Evolutionary conservation across 2,797 vertebrate species (phyloP).

Genomic region (Pipistrellus nathusii): DNA sequence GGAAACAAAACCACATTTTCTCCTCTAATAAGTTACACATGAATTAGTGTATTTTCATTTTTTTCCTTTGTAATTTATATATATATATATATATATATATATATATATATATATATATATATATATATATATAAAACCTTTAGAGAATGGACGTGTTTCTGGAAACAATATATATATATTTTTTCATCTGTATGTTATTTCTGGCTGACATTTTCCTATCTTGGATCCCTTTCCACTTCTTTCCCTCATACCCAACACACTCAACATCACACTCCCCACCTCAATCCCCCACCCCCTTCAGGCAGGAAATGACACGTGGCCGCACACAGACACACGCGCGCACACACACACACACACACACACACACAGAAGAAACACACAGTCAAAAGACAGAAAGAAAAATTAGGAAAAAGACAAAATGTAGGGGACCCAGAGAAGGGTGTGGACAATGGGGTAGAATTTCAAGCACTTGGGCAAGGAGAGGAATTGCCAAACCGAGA

Average conservation of each 20-base stretch:
- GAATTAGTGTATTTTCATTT: neutral
- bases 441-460: neutral
- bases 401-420: neutral
- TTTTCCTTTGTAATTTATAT: neutral
- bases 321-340: too few relatives aligned
- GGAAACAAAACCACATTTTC: neutral
- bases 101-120: neutral
- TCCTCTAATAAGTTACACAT: neutral
- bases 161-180: neutral
- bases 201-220: neutral
- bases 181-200: neutral
- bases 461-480: neutral
- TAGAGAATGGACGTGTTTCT: neutral
- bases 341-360: neutral
- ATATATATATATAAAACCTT: too few relatives aligned
- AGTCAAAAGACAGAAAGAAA: neutral
- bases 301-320: neutral
- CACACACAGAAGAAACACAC: neutral
- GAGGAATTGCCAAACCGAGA: neutral
- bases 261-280: neutral
- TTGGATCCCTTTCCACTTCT: neutral
- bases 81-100: neutral
- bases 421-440: neutral
- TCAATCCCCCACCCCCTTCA: neutral
- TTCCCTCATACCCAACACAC: neutral